phyloP scores from a whole-genome alignment of 1,140 invertebrate genomes.

The Drosophila lini region DNA sequence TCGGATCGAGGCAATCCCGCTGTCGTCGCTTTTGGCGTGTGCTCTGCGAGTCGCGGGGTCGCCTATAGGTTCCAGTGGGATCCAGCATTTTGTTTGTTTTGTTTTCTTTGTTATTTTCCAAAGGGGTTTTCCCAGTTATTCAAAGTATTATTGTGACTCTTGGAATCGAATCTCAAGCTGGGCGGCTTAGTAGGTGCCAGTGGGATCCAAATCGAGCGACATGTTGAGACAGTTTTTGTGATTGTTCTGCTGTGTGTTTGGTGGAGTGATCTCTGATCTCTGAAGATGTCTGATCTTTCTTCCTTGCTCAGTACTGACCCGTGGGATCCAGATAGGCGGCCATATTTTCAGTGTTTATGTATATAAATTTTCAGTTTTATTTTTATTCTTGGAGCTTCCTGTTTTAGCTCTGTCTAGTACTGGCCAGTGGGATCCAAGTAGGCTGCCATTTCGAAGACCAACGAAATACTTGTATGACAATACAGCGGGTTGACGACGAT shows the following conservation, averaged over 20 bases:
- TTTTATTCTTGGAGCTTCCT: not conserved
- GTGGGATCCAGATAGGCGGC: constrained; percentile 16
- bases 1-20: constrained; percentile 66
- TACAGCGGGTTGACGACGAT: constrained; percentile 48
- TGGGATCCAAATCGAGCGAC: constrained; percentile 78
- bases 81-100: constrained; percentile 62
- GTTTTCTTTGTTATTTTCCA: constrained; percentile 16
- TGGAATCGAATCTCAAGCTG: not conserved
- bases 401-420: constrained; percentile 51
- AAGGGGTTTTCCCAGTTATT: not conserved
- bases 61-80: constrained; percentile 79
- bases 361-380: not conserved
- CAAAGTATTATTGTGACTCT: not conserved
- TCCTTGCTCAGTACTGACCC: constrained; percentile 15
- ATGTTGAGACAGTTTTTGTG: constrained; percentile 55
- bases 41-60: constrained; percentile 64
- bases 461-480: constrained; percentile 72
- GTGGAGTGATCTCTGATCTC: not conserved
- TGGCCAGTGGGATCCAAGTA: constrained; percentile 82
- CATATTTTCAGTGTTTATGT: not conserved
- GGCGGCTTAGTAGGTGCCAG: constrained; percentile 75
- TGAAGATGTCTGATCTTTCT: not conserved
- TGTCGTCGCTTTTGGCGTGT: constrained; percentile 67
- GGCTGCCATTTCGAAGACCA: constrained; percentile 64
- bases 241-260: not conserved